Evolutionary conservation across 1,140 invertebrate genomes (phyloP).

Genomic region (Fopius arisanus): DNA sequence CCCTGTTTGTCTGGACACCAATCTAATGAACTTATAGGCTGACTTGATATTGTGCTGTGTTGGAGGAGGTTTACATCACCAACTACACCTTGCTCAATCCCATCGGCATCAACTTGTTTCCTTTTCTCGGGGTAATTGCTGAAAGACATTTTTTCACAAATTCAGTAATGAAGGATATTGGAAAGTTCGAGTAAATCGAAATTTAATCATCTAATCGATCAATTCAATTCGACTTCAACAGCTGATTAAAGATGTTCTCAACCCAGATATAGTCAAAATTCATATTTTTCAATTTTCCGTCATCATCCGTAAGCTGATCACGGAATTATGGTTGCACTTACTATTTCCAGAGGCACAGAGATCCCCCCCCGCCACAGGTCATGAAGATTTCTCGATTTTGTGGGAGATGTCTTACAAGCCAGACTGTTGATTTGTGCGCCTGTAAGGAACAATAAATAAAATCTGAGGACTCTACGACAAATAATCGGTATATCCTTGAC

Average conservation of each 20-base stretch:
- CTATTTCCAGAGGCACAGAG: constrained; percentile 94
- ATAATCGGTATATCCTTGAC: not conserved
- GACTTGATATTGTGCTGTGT: constrained; percentile 81
- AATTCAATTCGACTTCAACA: too few species aligned
- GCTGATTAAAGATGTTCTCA: too few species aligned
- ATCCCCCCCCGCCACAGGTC: constrained; percentile 88
- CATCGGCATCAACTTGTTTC: constrained; percentile 73
- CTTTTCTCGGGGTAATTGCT: constrained; percentile 86
- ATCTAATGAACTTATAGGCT: constrained; percentile 88
- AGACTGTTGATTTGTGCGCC: constrained; percentile 86
- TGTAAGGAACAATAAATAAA: constrained; percentile 54
- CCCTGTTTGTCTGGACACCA: constrained; percentile 93
- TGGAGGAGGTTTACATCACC: constrained; percentile 82
- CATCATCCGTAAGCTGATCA: too few species aligned
- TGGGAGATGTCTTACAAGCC: constrained; percentile 86
- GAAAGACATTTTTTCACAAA: not conserved
- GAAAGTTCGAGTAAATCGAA: too few species aligned
- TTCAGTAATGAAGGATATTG: not conserved
- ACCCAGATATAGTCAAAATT: too few species aligned
- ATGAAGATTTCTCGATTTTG: constrained; percentile 95
- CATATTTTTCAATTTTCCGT: too few species aligned
- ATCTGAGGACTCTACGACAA: constrained; percentile 27
- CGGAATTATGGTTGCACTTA: constrained; percentile 60
- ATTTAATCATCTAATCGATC: too few species aligned
- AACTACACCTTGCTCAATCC: constrained; percentile 74